These are phyloP conservation scores for Lepidurus packardi DNA, from an alignment of 1,140 invertebrate genomes.

Conservation along the genomic window DNA sequence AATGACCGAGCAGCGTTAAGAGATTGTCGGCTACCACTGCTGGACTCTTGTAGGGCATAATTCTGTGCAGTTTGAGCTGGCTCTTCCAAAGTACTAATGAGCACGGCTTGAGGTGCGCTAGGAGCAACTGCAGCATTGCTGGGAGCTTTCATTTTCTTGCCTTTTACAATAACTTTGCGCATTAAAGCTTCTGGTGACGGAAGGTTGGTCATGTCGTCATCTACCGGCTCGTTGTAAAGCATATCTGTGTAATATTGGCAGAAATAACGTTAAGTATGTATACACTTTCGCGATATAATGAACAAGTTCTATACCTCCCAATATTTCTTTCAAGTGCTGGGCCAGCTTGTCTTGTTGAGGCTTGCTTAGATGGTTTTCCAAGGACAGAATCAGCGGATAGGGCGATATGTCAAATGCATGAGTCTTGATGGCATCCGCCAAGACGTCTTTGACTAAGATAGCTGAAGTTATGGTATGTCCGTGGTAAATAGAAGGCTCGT, in stretches of 20 bases:
- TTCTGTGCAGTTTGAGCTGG: conserved; percentile 37
- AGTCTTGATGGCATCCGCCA: conserved; percentile 48
- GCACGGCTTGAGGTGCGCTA: neutral
- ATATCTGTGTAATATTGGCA: conserved; percentile 39
- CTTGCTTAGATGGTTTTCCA: conserved; percentile 55
- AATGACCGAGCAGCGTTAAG: neutral
- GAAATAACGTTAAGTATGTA: neutral
- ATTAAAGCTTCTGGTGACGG: conserved; percentile 47
- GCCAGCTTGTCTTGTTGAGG: conserved; percentile 52
- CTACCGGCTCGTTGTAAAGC: conserved; percentile 42
- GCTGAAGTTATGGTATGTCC: conserved; percentile 55
- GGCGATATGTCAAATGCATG: conserved; percentile 45
- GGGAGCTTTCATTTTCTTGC: conserved; percentile 42
- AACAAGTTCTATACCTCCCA: conserved; percentile 47
- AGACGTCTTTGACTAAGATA: conserved; percentile 52
- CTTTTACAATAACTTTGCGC: conserved; percentile 50
- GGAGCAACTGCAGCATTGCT: conserved; percentile 25
- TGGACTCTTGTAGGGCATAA: conserved; percentile 35
- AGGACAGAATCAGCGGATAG: conserved; percentile 54
- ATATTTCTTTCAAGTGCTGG: conserved; percentile 48
- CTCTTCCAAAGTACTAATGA: conserved; percentile 41
- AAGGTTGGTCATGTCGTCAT: conserved; percentile 39
- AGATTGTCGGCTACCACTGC: neutral
- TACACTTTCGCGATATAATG: neutral
- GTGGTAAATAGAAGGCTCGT: conserved; percentile 54